A percentile compares a stretch with the other conserved stretches of the same genome.
phyloP scores from a whole-genome alignment of 2,113 vertebrate genomes.

The Redunca redunca region DNA sequence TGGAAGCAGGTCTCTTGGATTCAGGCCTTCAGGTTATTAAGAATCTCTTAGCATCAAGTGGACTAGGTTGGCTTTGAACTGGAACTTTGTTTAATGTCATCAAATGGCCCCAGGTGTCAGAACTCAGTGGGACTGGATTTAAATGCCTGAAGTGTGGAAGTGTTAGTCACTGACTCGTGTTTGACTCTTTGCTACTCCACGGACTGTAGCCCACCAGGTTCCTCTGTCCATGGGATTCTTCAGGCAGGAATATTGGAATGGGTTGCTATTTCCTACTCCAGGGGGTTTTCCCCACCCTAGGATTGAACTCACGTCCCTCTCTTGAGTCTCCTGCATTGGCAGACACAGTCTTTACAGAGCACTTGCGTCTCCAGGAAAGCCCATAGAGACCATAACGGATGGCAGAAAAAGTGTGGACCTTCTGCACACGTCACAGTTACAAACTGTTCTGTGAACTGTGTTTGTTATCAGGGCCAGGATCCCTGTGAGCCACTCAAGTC shows the following conservation, averaged over 20 bases:
- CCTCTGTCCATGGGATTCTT: background rate
- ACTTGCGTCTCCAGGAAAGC: rapidly evolving
- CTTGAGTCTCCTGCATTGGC: background rate
- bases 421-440: no score
- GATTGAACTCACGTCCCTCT: rapidly evolving
- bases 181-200: background rate
- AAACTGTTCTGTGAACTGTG: rapidly evolving
- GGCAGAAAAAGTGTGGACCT: background rate
- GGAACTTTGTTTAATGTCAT: background rate
- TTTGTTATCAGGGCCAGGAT: background rate
- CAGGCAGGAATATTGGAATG: background rate
- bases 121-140: background rate
- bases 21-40: no score
- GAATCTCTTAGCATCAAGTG: background rate
- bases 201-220: background rate
- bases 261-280: background rate
- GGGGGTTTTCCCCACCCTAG: background rate
- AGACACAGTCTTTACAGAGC: background rate
- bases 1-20: no score
- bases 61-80: background rate
- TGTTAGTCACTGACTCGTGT: background rate
- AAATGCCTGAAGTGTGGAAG: background rate
- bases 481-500: background rate
- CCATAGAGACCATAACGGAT: background rate
- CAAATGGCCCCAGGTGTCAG: background rate